These are phyloP conservation scores for Sebastes miniatus DNA, from an alignment of 2,797 vertebrate species.

Conservation along the genomic window DNA sequence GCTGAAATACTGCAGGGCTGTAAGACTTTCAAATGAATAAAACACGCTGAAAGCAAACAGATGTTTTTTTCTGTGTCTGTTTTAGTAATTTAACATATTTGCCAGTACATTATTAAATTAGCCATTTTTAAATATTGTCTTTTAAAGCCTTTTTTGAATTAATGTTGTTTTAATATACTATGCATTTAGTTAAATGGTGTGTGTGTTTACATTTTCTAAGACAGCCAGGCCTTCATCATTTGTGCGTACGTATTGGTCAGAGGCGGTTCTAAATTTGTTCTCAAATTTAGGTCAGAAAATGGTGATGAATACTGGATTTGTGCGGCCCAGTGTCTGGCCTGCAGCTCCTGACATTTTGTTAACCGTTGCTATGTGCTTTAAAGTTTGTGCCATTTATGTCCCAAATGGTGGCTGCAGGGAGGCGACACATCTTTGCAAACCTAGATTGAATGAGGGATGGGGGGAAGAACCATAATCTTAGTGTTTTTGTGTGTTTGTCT, in stretches of 20 bases:
- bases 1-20: too few species aligned
- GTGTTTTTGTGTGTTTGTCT: neutral
- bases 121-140: too few species aligned
- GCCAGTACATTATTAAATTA: too few species aligned
- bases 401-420: slow-evolving; percentile 15
- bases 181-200: too few species aligned
- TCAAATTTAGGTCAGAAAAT: neutral
- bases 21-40: too few species aligned
- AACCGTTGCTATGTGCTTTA: slow-evolving; percentile 23
- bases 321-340: neutral
- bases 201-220: neutral
- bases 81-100: too few species aligned
- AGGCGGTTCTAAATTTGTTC: too few species aligned
- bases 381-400: slow-evolving; percentile 37
- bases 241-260: too few species aligned
- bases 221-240: neutral
- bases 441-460: neutral
- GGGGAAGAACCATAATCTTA: neutral
- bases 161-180: too few species aligned
- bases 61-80: too few species aligned
- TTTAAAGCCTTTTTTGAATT: too few species aligned
- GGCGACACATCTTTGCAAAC: neutral
- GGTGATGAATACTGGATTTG: neutral
- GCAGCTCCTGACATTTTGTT: slow-evolving; percentile 32
- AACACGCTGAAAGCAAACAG: too few species aligned